These are phyloP conservation scores for Oopsacas minuta DNA, from an alignment of 37 sponge, comb jelly and placozoan species.

Conservation along the genomic window DNA sequence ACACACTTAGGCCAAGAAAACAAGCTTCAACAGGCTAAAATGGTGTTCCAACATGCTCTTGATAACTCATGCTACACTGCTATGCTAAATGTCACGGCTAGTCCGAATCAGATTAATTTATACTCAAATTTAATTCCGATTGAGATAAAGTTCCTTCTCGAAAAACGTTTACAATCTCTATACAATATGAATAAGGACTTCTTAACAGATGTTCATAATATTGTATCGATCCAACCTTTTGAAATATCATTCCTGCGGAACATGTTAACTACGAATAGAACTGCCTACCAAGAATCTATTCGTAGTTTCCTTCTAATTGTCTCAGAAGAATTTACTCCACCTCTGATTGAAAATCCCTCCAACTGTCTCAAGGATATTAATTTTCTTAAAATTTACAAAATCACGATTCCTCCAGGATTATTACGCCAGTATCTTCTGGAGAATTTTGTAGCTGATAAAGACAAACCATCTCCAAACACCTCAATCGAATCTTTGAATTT, in stretches of 20 bases:
- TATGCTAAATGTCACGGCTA: neutral
- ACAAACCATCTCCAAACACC: neutral
- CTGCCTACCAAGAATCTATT: neutral
- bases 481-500: neutral
- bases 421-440: neutral
- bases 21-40: neutral
- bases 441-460: neutral
- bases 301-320: neutral
- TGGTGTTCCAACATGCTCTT: neutral
- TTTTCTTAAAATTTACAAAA: neutral
- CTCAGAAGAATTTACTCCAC: neutral
- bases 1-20: neutral
- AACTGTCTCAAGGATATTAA: neutral
- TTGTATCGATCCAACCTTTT: neutral
- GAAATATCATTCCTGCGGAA: neutral
- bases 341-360: neutral
- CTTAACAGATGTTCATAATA: neutral
- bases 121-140: neutral
- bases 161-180: neutral
- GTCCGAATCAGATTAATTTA: neutral
- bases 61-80: neutral
- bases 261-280: neutral
- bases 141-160: slow-evolving; percentile 6
- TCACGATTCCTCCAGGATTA: neutral
- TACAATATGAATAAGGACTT: neutral